A percentile compares a stretch with the other conserved stretches of the same genome.
Conservation (phyloP, 1,140 invertebrate species). For the Drosophila ironensis region DNA sequence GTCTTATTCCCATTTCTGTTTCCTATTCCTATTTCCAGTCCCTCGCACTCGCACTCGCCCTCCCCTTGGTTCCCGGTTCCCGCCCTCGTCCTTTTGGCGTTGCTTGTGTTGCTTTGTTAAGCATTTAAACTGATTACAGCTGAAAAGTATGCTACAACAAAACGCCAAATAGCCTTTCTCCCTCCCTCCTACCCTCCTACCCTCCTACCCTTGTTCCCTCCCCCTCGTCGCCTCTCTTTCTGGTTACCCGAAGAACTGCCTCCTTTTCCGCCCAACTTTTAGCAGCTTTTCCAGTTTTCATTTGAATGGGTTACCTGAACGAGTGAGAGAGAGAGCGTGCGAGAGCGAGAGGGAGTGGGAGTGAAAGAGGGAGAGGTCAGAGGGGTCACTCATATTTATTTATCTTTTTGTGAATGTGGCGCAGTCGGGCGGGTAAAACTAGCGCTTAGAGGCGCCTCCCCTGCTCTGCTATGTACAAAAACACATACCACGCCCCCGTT, state of each 20-base stretch:
- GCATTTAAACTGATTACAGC: conserved; percentile 79
- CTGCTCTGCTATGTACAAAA: conserved; percentile 33
- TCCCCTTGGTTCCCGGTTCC: conserved; percentile 1
- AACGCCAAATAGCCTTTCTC: conserved; percentile 35
- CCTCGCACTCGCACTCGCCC: neutral
- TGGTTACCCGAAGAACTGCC: too few species aligned
- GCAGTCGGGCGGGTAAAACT: conserved; percentile 55
- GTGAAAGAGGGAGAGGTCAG: neutral
- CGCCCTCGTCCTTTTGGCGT: too few species aligned
- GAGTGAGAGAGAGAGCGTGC: conserved; percentile 2
- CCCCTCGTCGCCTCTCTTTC: neutral
- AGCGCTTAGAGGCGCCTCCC: conserved; percentile 29
- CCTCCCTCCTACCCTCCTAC: neutral
- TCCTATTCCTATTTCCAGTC: neutral
- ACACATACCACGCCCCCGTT: conserved; percentile 63
- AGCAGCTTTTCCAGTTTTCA: neutral
- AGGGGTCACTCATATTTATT: conserved; percentile 73
- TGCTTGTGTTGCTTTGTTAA: conserved; percentile 73
- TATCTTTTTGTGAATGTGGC: conserved; percentile 72
- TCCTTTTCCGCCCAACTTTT: too few species aligned
- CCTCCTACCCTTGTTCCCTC: neutral
- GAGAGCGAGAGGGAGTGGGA: neutral
- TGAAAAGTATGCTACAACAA: conserved; percentile 71
- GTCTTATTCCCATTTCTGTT: neutral
- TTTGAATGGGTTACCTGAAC: conserved; percentile 7